Base-by-base conservation (phyloP, 2,797 vertebrate species). In the Dendrocincla fuliginosa region DNA sequence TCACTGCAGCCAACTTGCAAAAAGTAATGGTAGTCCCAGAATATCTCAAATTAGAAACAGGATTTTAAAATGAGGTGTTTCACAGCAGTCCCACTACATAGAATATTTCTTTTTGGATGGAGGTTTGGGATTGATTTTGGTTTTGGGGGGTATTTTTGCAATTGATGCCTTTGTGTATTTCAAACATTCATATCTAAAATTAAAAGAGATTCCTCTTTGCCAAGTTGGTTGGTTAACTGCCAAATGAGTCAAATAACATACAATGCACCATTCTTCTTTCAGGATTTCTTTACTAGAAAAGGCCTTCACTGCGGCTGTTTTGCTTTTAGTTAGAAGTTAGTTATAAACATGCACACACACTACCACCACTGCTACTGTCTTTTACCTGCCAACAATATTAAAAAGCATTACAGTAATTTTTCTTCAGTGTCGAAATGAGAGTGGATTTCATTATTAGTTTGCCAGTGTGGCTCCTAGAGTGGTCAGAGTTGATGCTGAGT, bases 311-410 rank as follows among this genome's bases (percentile, higher is more conserved):
- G 39, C 0, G 0, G 25, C 35, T 44, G 17, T 65, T 86, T 73
- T 91, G 52, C 55, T 91, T 92, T 91, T 74, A 60, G 56, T 92
- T 89, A 69, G 33, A 41, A 39, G 50, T 63, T 81, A 47, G 55
- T 56, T 78, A 47, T 10, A 87, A 61, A 44, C 67, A 35, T 13
- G 19, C 42, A 42, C 11, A 11, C 41, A 33, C 27, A 18, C 28
- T 37, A 24, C 22, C 35, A 52, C 39, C 13, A 41, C 78, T 84
- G 27, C 47, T 86, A 33, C 77, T 92, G 35, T 69, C 77, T 87
- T 93, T 90, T 73, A 76, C 91, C 67, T 76, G 67, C 47, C 56
- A 89, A 39, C 53, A 63, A 35, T 93, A 82, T 76, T 87, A 76
- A 41, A 75, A 75, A 74, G 10, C 11, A 32, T 88, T 88, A 53